phyloP scores from a whole-genome alignment of 37 sponge, comb jelly and placozoan species.

The Petrosia ficiformis region DNA sequence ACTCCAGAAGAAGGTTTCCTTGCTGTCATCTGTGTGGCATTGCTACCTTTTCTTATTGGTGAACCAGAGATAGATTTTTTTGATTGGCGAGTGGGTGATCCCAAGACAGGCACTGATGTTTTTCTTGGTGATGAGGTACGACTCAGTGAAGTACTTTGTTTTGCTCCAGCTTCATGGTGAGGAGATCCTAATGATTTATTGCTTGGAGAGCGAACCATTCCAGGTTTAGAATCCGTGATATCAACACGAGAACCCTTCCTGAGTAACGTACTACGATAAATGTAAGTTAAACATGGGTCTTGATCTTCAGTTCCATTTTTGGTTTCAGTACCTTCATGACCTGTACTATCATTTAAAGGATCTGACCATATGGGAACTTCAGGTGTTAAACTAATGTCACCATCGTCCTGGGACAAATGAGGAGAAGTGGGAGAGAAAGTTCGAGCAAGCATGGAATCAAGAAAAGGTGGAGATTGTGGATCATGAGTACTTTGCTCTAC shows the following conservation, averaged over 20 bases:
- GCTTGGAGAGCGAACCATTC: not conserved
- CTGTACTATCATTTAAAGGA: not conserved
- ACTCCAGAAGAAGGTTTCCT: not conserved
- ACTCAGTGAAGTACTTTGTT: too few relatives aligned
- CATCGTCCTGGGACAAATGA: not conserved
- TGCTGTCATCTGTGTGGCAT: not conserved
- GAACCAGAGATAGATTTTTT: too few relatives aligned
- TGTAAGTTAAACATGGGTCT: not conserved
- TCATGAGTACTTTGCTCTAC: not conserved
- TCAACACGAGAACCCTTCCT: not conserved
- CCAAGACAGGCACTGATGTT: not conserved
- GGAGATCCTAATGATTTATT: not conserved
- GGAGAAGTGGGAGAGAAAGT: slow-evolving; percentile 8
- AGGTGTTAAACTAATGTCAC: not conserved
- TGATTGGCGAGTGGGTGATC: too few relatives aligned
- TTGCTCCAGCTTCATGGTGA: not conserved
- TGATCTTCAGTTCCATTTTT: not conserved
- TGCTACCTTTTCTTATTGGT: not conserved
- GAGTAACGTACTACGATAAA: not conserved
- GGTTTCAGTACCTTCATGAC: not conserved
- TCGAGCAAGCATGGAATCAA: slow-evolving; percentile 10
- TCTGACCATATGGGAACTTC: slow-evolving; percentile 13
- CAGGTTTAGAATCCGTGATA: not conserved
- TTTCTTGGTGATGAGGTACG: not conserved
- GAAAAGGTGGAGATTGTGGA: slow-evolving; percentile 4